Evolutionary conservation across 2,888 invertebrate species (phyloP), one percentile per base, ranked within the genome.

Genomic region (Melinaea menophilus): DNA sequence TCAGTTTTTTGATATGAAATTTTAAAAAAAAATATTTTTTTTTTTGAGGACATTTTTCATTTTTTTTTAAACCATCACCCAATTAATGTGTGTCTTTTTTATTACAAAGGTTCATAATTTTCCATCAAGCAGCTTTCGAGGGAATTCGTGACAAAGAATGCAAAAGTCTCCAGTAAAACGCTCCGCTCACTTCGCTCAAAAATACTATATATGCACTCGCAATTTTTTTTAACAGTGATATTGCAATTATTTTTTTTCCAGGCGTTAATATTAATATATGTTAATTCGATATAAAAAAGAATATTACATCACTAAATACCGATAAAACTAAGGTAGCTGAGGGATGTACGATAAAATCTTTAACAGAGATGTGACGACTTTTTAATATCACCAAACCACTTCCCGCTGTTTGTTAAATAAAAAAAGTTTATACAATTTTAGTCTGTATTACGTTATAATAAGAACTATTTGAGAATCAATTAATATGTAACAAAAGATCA

Each of bases 281-380:
- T 58, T 37, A n/a, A 41, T 47, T 58, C 48, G 47, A 60, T 22
- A 41, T 55, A 55, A 11, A 61, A 47, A 9, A 34, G 47, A 48
- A 63, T 61, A 57, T 60, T 58, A 46, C 37, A 47, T 46, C 55
- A 33, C 41, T 58, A 46, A 63, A 60, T 54, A 61, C 58, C 45
- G 37, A 55, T 55, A 69, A 60, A 62, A 61, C 45, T 61, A 65
- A 63, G 62, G 68, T 68, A 68, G 63, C 63, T 51, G 58, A 65
- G 59, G 66, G 63, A 64, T 54, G 54, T n/a, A 57, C 47, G 66
- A 68, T 68, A 68, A 62, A 63, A 68, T 74, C 68, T 75, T 75
- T 79, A 73, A 80, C 76, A 79, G 79, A 76, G 76, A 74, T 68
- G 75, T 74, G 74, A 76, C 73, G 78, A 78, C 73, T 65, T 74